Base-by-base conservation (phyloP, 2,113 vertebrate genomes). In the human region DNA sequence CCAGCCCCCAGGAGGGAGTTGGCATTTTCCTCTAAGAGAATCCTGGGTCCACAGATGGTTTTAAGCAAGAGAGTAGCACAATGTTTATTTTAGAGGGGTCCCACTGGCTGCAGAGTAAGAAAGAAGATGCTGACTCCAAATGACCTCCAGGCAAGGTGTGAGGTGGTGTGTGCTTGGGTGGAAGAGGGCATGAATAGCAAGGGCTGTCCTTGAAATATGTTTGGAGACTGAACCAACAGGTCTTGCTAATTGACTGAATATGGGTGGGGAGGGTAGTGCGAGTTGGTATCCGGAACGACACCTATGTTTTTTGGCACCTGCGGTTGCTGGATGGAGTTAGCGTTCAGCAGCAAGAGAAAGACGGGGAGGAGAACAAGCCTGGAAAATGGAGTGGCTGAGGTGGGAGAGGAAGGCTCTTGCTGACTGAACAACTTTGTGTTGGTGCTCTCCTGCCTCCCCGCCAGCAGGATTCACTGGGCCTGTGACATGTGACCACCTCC, bases 201-300 rank as follows among this genome's bases (percentile, higher is more conserved):
- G 0, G 23, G 35, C 1, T 16, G 2, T 25, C 35, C 20, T 12
- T 1, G 17, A 59, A 2, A 6, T 1, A 0, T 1, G 8, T 3
- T 9, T 9, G 18, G 70, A 32, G 20, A 11, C 0, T 50, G 32
- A n/a, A n/a, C 16, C 18, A 4, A 48, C 23, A 35, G 22, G 43
- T 30, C 66, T 43, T 4, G 38, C 55, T 11, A 32, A 45, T 17
- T 5, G 10, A 3, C 83, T 40, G 17, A 43, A 16, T 2, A 2
- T 4, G 48, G 61, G 23, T 30, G 16, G 27, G 12, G 55, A 32
- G 35, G 2, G 48, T 2, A 1, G 14, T 5, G 20, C 23, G 22
- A 11, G 20, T 4, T 22, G 17, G 32, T 2, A 2, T 11, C 3
- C 6, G 5, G 30, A 43, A 35, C 0, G 30, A 8, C 48, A 1